phyloP scores from a whole-genome alignment of 30 jellyfish, hydroid and myxozoan species.

The Hydra vulgaris region DNA sequence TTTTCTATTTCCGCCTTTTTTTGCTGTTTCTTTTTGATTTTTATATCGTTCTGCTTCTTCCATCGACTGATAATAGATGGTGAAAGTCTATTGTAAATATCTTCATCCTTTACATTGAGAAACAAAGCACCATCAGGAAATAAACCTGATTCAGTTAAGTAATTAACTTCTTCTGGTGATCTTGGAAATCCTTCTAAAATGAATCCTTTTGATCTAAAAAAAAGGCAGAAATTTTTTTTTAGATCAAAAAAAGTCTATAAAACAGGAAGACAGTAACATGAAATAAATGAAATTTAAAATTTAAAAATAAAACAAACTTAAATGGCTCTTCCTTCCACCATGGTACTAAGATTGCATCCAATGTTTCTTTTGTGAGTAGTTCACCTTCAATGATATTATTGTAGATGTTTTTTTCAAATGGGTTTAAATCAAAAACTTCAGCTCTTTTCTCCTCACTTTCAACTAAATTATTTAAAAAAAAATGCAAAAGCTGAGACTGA shows the following conservation, averaged over 20 bases:
- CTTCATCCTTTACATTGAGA: conserved; percentile 55
- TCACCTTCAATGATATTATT: conserved; percentile 62
- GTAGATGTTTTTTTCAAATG: conserved; percentile 63
- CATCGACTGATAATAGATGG: conserved; percentile 73
- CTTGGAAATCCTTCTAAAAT: conserved; percentile 96
- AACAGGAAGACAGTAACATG: background rate
- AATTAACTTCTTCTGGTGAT: conserved; percentile 71
- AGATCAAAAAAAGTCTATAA: background rate
- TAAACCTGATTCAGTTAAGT: conserved; percentile 59
- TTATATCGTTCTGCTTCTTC: conserved; percentile 53
- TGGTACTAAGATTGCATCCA: conserved; percentile 57
- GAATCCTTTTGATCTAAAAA: conserved; percentile 74
- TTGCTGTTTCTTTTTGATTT: conserved; percentile 40
- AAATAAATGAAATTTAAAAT: background rate
- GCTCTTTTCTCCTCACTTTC: too few relatives aligned
- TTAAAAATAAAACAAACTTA: conserved; percentile 24
- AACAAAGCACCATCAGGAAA: conserved; percentile 72
- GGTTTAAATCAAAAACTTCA: conserved; percentile 50
- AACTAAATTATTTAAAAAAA: too few relatives aligned
- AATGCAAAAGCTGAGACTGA: too few relatives aligned
- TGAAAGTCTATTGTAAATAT: conserved; percentile 51
- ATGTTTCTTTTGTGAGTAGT: conserved; percentile 42
- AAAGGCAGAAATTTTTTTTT: background rate
- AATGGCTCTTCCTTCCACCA: conserved; percentile 96
- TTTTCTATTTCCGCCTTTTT: conserved; percentile 34